phyloP scores from a whole-genome alignment of 2,797 vertebrate species.

The Silurus lanzhouensis region DNA sequence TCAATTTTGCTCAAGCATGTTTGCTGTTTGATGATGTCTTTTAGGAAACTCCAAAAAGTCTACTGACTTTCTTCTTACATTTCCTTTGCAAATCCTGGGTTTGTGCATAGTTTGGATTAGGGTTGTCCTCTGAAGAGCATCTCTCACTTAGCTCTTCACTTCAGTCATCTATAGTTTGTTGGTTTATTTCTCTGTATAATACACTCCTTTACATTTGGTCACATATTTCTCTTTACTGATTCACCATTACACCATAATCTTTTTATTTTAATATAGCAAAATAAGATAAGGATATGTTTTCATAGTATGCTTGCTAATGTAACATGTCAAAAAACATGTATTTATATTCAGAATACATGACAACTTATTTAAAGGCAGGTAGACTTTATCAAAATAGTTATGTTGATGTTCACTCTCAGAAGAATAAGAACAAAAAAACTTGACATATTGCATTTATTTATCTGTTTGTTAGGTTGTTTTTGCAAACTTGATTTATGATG shows the following conservation, averaged over 20 bases:
- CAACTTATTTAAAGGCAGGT: not conserved
- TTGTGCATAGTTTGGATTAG: not conserved
- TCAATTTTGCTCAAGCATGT: not conserved
- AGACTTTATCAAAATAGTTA: not conserved
- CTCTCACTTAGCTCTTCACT: not conserved
- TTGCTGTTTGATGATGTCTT: not conserved
- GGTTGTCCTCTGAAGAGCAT: not conserved
- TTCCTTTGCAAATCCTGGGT: not conserved
- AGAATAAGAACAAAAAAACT: not conserved
- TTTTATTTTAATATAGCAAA: not conserved
- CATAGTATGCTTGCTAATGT: too few species aligned
- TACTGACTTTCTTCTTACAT: not conserved
- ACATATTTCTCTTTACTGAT: not conserved
- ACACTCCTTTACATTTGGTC: not conserved
- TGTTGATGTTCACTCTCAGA: not conserved
- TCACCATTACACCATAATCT: not conserved
- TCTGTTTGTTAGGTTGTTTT: not conserved
- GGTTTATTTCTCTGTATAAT: not conserved
- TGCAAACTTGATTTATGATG: not conserved
- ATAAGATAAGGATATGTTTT: not conserved
- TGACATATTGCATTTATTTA: not conserved
- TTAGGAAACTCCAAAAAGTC: not conserved
- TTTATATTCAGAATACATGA: not conserved
- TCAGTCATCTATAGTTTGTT: not conserved
- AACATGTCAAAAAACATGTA: too few species aligned